These are phyloP conservation scores for Tachina fera DNA, from an alignment of 2,888 invertebrate species.

Conservation along the genomic window DNA sequence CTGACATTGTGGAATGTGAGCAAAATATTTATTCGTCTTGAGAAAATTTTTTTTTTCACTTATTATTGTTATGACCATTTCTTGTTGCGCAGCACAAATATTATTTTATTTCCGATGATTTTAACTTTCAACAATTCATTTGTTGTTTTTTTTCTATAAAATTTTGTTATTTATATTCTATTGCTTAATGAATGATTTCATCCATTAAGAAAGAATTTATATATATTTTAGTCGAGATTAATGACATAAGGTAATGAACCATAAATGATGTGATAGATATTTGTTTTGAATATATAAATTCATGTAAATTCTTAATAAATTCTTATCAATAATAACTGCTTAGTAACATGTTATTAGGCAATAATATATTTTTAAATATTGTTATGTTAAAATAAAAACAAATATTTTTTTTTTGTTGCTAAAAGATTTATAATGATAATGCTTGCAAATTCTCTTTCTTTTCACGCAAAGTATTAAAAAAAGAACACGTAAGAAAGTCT, in stretches of 20 bases:
- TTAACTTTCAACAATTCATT: conserved; percentile 28
- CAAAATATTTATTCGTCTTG: not conserved
- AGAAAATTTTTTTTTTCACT: not conserved
- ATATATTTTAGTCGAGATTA: conserved; percentile 63
- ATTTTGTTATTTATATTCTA: conserved; percentile 28
- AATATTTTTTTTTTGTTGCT: too few species aligned
- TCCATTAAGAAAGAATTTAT: conserved; percentile 52
- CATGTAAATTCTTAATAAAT: not conserved
- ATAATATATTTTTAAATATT: not conserved
- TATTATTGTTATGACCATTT: not conserved
- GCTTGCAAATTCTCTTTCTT: too few species aligned
- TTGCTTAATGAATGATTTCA: conserved; percentile 60
- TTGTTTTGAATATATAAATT: conserved; percentile 22
- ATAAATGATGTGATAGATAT: conserved; percentile 54
- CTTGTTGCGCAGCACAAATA: conserved; percentile 7
- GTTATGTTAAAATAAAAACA: not conserved
- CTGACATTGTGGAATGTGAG: not conserved
- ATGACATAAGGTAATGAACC: conserved; percentile 72
- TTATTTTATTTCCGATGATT: conserved; percentile 47
- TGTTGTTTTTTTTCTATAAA: not conserved
- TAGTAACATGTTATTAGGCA: not conserved
- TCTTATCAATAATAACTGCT: conserved; percentile 10
- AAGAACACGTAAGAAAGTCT: too few species aligned
- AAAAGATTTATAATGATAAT: too few species aligned
- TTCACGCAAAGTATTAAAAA: too few species aligned